Base-by-base conservation (phyloP, 92 coral and sea anemone genomes). In the Anthopleura xanthogrammica region DNA sequence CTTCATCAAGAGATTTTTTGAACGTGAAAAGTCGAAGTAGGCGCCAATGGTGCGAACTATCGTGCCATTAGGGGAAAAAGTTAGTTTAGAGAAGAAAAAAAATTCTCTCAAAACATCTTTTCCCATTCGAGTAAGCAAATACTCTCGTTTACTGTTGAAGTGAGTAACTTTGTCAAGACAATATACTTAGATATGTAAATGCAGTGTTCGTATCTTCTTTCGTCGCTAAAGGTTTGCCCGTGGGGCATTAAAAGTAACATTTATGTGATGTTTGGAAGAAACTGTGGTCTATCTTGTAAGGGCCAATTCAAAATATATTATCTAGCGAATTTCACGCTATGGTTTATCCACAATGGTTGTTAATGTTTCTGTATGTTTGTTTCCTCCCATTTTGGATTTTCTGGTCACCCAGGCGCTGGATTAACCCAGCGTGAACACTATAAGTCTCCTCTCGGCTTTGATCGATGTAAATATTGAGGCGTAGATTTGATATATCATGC, bases 211-310 rank as follows among this genome's bases (percentile, higher is more conserved):
- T 68, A 68, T 68, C 74, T 36, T 68, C 41, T 36, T 68, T 22
- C 42, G 74, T n/a, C 17, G 41, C 42, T 29, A 6, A n/a, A 68
- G 74, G 16, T 10, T n/a, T 12, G 42, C 74, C 70, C 74, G 8
- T 29, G 74, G 74, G 74, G 74, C 74, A 68, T 23, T n/a, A 23
- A 68, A 68, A 68, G 74, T 68, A 68, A 68, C 74, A 68, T 68
- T 68, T 13, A 29, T 29, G 36, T 68, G 74, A n/a, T 62, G 29
- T 68, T 68, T 68, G 42, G 16, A 68, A 68, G 42, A 68, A 29
- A 36, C 41, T 68, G 74, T 68, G 74, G 74, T 68, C 74, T 68
- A 68, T 68, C 74, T 68, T 12, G 42, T 24, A 29, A 68, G 74
- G 29, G 74, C 74, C 74, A 68, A 68, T 68, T 68, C 16, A 68